Conservation (phyloP, 92 coral and sea anemone species). For the Micromussa lordhowensis region DNA sequence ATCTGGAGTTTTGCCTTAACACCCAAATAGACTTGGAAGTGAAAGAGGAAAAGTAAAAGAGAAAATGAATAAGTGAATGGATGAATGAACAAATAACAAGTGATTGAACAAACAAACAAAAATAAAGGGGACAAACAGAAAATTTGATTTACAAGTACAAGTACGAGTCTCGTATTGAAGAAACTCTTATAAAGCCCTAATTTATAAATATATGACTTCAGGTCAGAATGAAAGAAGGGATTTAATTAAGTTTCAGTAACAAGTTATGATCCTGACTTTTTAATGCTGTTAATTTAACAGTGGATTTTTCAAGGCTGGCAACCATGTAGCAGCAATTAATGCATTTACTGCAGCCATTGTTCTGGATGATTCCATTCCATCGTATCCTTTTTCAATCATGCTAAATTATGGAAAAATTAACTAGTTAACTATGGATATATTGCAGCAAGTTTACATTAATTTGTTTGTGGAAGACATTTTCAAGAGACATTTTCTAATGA, state of each 20-base stretch:
- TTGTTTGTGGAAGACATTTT: too few species aligned
- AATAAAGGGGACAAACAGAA: neutral
- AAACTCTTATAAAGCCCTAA: too few species aligned
- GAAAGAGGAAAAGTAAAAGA: neutral
- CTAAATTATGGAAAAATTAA: too few species aligned
- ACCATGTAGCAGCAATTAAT: conserved; percentile 94
- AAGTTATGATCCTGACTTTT: neutral
- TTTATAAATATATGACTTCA: too few species aligned
- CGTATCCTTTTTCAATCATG: conserved; percentile 79
- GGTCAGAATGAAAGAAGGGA: neutral
- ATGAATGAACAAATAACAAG: neutral
- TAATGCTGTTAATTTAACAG: conserved; percentile 43
- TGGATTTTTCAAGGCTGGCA: conserved; percentile 88
- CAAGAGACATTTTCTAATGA: too few species aligned
- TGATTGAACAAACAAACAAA: neutral
- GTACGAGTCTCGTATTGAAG: too few species aligned
- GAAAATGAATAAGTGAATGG: neutral
- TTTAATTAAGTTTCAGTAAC: too few species aligned
- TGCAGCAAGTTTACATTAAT: too few species aligned
- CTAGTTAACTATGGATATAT: too few species aligned
- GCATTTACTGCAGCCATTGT: conserved; percentile 97
- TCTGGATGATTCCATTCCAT: conserved; percentile 87
- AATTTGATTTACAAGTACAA: too few species aligned
- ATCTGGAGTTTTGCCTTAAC: too few species aligned
- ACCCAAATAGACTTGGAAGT: too few species aligned